These are phyloP conservation scores for Cynopterus sphinx DNA, from an alignment of 2,797 vertebrate species.

Conservation along the genomic window DNA sequence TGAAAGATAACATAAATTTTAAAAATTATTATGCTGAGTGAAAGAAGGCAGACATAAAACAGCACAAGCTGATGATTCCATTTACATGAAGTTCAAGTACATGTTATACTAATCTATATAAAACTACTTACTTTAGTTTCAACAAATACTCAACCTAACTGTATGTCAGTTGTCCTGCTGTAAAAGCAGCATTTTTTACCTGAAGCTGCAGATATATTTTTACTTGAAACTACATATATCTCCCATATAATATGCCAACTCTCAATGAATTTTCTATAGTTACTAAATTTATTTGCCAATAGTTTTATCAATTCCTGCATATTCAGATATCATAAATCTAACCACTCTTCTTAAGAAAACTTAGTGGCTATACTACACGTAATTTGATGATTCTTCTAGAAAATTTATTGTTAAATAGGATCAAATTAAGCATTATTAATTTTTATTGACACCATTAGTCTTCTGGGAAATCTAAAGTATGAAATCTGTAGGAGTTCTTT, in stretches of 20 bases:
- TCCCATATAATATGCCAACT: slow-evolving; percentile 54
- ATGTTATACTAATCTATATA: neutral
- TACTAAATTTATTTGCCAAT: slow-evolving; percentile 70
- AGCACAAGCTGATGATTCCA: neutral
- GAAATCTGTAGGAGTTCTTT: neutral
- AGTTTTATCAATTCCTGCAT: slow-evolving; percentile 65
- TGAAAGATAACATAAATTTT: neutral
- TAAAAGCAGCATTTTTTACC: neutral
- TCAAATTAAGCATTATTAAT: slow-evolving; percentile 36
- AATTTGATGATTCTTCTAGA: slow-evolving; percentile 61
- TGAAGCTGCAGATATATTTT: slow-evolving; percentile 48
- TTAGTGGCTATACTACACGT: slow-evolving; percentile 30
- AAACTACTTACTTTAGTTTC: slow-evolving; percentile 52
- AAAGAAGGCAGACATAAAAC: neutral
- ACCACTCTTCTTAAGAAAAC: slow-evolving; percentile 60
- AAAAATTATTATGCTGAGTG: neutral
- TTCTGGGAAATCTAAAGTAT: slow-evolving; percentile 68
- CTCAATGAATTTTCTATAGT: slow-evolving; percentile 58
- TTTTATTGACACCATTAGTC: slow-evolving; percentile 49
- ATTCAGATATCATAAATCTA: slow-evolving; percentile 62
- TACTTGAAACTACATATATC: neutral
- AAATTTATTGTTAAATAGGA: slow-evolving; percentile 52
- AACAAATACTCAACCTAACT: slow-evolving; percentile 53
- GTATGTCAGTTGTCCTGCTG: slow-evolving; percentile 33
- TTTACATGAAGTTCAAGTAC: neutral